Evolutionary conservation across 2,113 vertebrate species (phyloP).

Genomic region (Gobio gobio): DNA sequence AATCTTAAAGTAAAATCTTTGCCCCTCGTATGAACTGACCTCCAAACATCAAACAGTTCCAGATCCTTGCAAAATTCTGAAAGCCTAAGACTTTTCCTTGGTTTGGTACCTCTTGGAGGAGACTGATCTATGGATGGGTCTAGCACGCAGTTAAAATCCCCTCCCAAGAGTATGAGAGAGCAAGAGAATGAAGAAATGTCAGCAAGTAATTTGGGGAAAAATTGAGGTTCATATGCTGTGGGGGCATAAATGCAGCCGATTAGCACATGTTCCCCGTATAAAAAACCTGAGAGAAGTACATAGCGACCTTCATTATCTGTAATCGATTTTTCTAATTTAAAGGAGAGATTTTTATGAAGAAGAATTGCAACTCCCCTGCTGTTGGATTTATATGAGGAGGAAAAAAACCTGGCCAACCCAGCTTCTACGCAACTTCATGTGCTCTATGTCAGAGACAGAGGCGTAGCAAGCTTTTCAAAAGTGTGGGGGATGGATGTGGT

Average conservation of each 20-base stretch:
- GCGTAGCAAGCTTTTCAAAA: too few species aligned
- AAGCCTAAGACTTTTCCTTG: background rate
- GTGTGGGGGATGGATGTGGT: too few species aligned
- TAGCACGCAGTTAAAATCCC: background rate
- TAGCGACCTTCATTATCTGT: background rate
- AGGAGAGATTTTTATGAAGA: conserved; percentile 14
- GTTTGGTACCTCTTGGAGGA: background rate
- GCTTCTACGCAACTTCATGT: background rate
- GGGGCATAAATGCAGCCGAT: background rate
- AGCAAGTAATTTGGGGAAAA: background rate
- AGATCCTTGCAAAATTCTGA: background rate
- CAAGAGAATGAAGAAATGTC: background rate
- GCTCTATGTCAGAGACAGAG: too few species aligned
- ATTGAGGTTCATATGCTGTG: background rate
- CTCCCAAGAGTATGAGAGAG: background rate
- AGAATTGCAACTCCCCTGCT: background rate
- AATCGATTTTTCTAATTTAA: background rate
- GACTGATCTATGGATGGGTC: background rate
- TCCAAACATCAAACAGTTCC: background rate
- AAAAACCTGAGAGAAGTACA: background rate
- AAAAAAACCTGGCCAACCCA: background rate
- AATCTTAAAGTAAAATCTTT: background rate
- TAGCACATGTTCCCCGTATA: background rate
- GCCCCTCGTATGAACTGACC: background rate
- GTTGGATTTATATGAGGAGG: background rate